These are phyloP conservation scores for Hirtodrosophila confusa DNA, from an alignment of 2,888 invertebrate genomes.

Conservation along the genomic window DNA sequence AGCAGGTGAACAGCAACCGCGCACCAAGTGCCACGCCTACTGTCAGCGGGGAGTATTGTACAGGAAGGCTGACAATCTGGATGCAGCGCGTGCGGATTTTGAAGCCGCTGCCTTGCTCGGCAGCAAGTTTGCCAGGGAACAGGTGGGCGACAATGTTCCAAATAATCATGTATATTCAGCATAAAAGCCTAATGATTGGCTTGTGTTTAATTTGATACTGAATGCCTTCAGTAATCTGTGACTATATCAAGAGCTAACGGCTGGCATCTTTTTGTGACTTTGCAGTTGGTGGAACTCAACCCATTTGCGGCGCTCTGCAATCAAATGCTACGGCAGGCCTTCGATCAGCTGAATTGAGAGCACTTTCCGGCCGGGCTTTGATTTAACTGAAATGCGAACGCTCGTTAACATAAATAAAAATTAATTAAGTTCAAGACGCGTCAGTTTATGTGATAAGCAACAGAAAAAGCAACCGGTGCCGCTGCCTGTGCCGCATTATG, in stretches of 20 bases:
- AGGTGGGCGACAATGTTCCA: slow-evolving; percentile 84
- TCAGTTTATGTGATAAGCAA: slow-evolving; percentile 62
- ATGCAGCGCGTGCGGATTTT: slow-evolving; percentile 91
- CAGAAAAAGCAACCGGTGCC: slow-evolving; percentile 23
- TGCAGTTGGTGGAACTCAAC: slow-evolving; percentile 92
- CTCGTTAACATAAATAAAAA: slow-evolving; percentile 73
- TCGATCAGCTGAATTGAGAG: slow-evolving; percentile 85
- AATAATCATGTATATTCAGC: too few relatives aligned
- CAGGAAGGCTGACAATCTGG: slow-evolving; percentile 88
- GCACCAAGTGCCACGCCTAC: slow-evolving; percentile 89
- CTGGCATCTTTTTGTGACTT: not conserved
- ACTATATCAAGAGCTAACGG: too few relatives aligned
- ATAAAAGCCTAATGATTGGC: too few relatives aligned
- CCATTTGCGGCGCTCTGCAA: slow-evolving; percentile 98
- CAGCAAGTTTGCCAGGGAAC: slow-evolving; percentile 93
- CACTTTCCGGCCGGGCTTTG: slow-evolving; percentile 36
- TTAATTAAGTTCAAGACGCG: slow-evolving; percentile 70
- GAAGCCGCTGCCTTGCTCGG: slow-evolving; percentile 92
- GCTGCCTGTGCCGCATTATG: slow-evolving; percentile 28
- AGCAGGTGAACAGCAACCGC: slow-evolving; percentile 85
- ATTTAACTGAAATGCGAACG: slow-evolving; percentile 52
- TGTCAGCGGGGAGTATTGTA: slow-evolving; percentile 93
- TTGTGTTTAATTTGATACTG: too few relatives aligned
- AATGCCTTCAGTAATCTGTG: too few relatives aligned
- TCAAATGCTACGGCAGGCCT: slow-evolving; percentile 94